Conservation (phyloP, 2,888 invertebrate genomes). For the Podabrus alpinus region DNA sequence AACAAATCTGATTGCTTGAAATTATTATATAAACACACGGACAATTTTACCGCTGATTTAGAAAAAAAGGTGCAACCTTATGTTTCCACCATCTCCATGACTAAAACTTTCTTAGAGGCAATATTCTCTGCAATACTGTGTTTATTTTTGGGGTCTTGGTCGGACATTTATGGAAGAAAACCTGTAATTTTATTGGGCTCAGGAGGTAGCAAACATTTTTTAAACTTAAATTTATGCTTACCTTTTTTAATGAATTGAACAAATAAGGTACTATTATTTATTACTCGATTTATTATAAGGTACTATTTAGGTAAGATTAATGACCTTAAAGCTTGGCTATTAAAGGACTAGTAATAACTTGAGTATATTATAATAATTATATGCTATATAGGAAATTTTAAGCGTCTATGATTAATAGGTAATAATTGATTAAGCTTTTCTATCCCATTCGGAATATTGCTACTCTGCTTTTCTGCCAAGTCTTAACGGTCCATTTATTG, state of each 20-base stretch:
- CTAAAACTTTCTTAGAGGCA: slow-evolving; percentile 65
- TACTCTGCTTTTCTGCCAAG: too few species aligned
- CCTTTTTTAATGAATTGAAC: neutral
- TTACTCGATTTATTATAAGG: too few species aligned
- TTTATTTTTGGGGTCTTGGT: slow-evolving; percentile 80
- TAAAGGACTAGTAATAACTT: too few species aligned
- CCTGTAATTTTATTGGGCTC: slow-evolving; percentile 66
- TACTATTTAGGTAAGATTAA: too few species aligned
- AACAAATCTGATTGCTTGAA: slow-evolving; percentile 64
- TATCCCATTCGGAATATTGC: too few species aligned
- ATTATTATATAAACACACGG: slow-evolving; percentile 60
- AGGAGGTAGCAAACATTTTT: slow-evolving; percentile 56
- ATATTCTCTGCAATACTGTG: slow-evolving; percentile 70
- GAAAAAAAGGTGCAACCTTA: slow-evolving; percentile 67
- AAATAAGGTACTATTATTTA: neutral
- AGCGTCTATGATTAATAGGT: too few species aligned
- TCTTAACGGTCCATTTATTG: too few species aligned
- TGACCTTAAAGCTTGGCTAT: too few species aligned
- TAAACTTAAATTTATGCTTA: neutral
- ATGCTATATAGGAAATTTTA: too few species aligned
- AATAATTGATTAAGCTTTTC: too few species aligned
- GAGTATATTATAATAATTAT: too few species aligned
- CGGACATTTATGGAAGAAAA: slow-evolving; percentile 76
- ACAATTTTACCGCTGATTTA: slow-evolving; percentile 56
- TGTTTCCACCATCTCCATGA: slow-evolving; percentile 67